Evolutionary conservation across 2,888 invertebrate genomes (phyloP).

Genomic region (Clepsis dumicolana): DNA sequence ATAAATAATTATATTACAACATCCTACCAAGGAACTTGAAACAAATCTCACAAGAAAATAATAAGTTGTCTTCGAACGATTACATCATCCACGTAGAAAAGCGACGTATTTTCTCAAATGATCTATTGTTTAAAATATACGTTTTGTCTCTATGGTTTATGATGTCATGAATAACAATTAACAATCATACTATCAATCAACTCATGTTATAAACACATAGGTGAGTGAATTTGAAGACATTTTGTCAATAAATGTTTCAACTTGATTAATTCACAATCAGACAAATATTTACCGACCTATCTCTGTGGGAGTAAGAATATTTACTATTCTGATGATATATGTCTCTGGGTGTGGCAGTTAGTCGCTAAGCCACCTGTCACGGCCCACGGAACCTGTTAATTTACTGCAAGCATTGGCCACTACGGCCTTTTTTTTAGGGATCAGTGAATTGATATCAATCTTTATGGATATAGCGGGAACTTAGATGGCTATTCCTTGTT

Average conservation of each 20-base stretch:
- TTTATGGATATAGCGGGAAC: not conserved
- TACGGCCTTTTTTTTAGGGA: not conserved
- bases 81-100: constrained; percentile 8
- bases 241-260: too few species aligned
- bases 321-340: not conserved
- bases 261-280: too few species aligned
- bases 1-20: constrained; percentile 3
- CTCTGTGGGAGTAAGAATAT: not conserved
- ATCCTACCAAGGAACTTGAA: not conserved
- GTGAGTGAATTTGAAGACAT: too few species aligned
- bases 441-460: constrained; percentile 1
- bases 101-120: not conserved
- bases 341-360: not conserved
- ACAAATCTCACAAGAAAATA: not conserved
- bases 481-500: not conserved
- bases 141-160: not conserved
- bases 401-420: not conserved
- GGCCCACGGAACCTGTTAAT: not conserved
- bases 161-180: not conserved
- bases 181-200: not conserved
- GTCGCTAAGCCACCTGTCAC: not conserved
- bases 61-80: constrained; percentile 6
- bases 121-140: not conserved
- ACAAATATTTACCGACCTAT: too few species aligned
- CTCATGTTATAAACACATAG: too few species aligned